Evolutionary conservation across 1,140 invertebrate genomes (phyloP), one percentile per base, ranked within the genome.

Genomic region (Cheumatopsyche charites): DNA sequence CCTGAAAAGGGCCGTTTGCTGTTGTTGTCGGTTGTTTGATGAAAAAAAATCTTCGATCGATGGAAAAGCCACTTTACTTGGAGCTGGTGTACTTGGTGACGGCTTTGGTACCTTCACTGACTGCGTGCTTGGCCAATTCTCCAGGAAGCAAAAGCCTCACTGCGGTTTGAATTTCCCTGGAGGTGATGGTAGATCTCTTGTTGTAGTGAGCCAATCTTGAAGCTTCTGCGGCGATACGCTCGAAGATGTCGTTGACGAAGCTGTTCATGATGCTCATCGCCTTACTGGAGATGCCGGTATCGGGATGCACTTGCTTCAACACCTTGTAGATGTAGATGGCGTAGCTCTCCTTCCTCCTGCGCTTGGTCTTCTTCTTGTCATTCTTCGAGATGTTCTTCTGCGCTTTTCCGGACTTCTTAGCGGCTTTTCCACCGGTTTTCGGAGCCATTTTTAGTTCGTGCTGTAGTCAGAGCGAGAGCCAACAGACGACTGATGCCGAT

Each of bases 241-340:
- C 88, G 76, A 90, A 91, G 65, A 91, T 89, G 76, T 91, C 88
- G 76, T 86, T 87, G 36, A 90, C 88, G 78, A 91, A 91, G 49
- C 82, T 85, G 78, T 86, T 86, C 86, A 88, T 88, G 77, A 88
- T 87, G 25, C 82, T 86, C 86, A 87, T 88, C 0, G 87, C 86
- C 77, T 88, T 88, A 49, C 80, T 82, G 12, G 88, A 90, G 43
- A 92, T 88, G 29, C 90, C 89, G 69, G 88, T 90, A 77, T 90
- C 81, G 1, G 88, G 88, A 78, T 90, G 88, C 5, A 91, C 89
- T 78, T 90, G 88, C 76, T 90, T 89, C 77, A 93, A 77, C 13
- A 92, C 84, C 77, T 91, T 91, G 81, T 89, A 90, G n/a, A 90
- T 84, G 80, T 91, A 92, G 67, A 89, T 88, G 0, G 86, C 86